Evolutionary conservation across 2,888 invertebrate species (phyloP).

Genomic region (Sipha maydis): DNA sequence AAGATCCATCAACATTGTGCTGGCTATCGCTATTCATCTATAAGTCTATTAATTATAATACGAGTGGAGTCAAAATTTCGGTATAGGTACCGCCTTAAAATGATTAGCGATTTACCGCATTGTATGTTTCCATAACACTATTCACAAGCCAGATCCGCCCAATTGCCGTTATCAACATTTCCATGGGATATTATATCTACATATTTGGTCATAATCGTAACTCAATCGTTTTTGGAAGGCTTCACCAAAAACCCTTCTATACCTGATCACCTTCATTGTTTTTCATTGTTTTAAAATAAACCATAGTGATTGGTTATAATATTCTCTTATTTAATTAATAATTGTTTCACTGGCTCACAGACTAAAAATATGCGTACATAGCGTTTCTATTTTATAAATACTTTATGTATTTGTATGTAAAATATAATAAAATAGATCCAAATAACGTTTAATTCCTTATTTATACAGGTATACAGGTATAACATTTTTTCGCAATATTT

Average conservation of each 20-base stretch:
- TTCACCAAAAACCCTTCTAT: slow-evolving; percentile 21
- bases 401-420: background rate
- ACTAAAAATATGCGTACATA: too few species aligned
- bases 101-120: background rate
- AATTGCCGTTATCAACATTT: background rate
- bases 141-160: slow-evolving; percentile 10
- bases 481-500: too few species aligned
- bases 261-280: background rate
- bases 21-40: background rate
- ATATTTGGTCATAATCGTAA: slow-evolving; percentile 4
- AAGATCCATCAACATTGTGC: slow-evolving; percentile 15
- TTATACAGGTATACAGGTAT: too few species aligned
- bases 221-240: slow-evolving; percentile 27
- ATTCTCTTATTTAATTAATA: background rate
- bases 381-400: background rate
- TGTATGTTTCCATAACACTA: background rate
- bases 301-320: background rate
- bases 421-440: background rate
- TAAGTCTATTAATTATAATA: slow-evolving; percentile 10
- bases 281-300: slow-evolving; percentile 3
- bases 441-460: background rate
- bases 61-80: background rate
- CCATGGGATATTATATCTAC: background rate
- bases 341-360: background rate
- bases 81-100: background rate